Evolutionary conservation across 2,113 vertebrate species (phyloP).

Genomic region (zebrafish (Danio rerio)): DNA sequence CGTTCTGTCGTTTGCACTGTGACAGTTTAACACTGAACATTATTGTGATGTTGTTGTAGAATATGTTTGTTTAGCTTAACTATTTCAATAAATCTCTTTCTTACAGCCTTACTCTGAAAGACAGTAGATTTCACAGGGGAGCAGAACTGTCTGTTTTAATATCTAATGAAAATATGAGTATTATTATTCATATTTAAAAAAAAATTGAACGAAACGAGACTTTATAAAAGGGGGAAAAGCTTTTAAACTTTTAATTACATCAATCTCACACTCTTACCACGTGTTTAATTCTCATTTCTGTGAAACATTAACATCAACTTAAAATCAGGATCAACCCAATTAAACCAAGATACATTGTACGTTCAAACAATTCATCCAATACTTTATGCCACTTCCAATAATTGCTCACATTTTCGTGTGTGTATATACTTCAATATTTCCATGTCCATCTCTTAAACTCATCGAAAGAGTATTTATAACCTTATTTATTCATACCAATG

Average conservation of each 20-base stretch:
- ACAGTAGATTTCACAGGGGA: background rate
- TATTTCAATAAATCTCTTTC: slow-evolving; percentile 13
- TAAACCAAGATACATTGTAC: slow-evolving; percentile 72
- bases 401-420: slow-evolving; percentile 72
- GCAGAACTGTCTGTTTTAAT: no score
- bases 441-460: slow-evolving; percentile 72
- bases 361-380: slow-evolving; percentile 63
- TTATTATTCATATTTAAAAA: no score
- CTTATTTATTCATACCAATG: slow-evolving; percentile 71
- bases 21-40: background rate
- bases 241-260: slow-evolving; percentile 17
- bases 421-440: slow-evolving; percentile 57
- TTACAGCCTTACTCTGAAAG: background rate
- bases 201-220: background rate
- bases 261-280: slow-evolving; percentile 34
- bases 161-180: no score
- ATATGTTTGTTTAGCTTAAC: background rate
- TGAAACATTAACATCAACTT: slow-evolving; percentile 48
- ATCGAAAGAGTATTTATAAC: slow-evolving; percentile 64
- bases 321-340: slow-evolving; percentile 54
- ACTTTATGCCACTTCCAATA: slow-evolving; percentile 72
- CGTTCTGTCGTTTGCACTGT: slow-evolving; percentile 18
- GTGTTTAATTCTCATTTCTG: slow-evolving; percentile 69
- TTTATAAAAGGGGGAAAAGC: background rate
- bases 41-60: background rate